Conservation (phyloP, 1,140 invertebrate genomes). For the Goniozus legneri region DNA sequence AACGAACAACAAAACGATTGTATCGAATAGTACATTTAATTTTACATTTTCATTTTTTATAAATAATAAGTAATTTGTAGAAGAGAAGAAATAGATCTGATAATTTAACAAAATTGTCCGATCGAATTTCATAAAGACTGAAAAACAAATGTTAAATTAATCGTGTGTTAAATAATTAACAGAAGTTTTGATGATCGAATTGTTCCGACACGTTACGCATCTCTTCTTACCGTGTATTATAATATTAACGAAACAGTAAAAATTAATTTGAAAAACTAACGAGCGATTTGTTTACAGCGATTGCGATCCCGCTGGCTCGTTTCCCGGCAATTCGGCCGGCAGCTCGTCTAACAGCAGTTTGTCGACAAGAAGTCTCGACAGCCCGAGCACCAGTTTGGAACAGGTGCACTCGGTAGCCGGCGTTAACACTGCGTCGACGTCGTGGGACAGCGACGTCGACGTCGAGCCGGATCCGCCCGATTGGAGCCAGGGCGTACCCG, state of each 20-base stretch:
- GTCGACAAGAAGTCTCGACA: slow-evolving; percentile 56
- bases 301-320: slow-evolving; percentile 43
- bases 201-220: not conserved
- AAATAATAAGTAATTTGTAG: too few species aligned
- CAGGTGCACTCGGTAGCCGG: slow-evolving; percentile 50
- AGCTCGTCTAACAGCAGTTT: slow-evolving; percentile 54
- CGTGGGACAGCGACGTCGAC: slow-evolving; percentile 77
- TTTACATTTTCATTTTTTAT: too few species aligned
- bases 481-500: slow-evolving; percentile 79
- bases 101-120: too few species aligned
- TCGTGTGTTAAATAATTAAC: too few species aligned
- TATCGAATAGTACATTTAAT: too few species aligned
- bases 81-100: too few species aligned
- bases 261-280: too few species aligned
- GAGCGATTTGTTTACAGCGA: slow-evolving; percentile 40
- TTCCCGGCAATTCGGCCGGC: slow-evolving; percentile 51
- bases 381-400: slow-evolving; percentile 58
- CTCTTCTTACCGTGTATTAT: not conserved
- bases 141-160: too few species aligned
- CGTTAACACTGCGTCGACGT: slow-evolving; percentile 37
- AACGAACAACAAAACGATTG: too few species aligned
- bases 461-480: slow-evolving; percentile 74
- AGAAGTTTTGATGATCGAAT: too few species aligned
- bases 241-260: too few species aligned
- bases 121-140: too few species aligned